Conservation (phyloP, 1,140 invertebrate species). For the Drosophila santomea region DNA sequence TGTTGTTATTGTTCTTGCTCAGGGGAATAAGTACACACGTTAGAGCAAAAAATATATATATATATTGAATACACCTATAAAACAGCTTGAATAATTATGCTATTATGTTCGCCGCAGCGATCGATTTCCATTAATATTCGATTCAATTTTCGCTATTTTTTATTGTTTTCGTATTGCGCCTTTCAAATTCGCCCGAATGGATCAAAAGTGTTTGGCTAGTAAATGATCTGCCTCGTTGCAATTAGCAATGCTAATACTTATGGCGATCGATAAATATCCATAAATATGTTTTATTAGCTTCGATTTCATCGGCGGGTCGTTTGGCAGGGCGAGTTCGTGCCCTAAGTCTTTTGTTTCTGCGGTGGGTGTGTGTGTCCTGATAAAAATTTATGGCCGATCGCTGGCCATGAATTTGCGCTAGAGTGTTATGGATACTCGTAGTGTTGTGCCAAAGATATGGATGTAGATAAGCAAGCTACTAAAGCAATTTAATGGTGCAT, state of each 20-base stretch:
- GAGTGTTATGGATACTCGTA: constrained; percentile 2
- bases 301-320: constrained; percentile 9
- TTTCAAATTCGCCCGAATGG: constrained; percentile 57
- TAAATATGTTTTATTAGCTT: constrained; percentile 68
- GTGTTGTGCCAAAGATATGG: constrained; percentile 1
- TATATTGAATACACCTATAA: constrained; percentile 1
- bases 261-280: constrained; percentile 42
- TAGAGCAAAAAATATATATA: background rate
- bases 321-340: constrained; percentile 63
- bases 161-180: constrained; percentile 68
- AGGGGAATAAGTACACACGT: constrained; percentile 20
- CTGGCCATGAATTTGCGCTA: constrained; percentile 43
- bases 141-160: constrained; percentile 38
- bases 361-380: constrained; percentile 36
- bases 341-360: constrained; percentile 77
- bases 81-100: constrained; percentile 60
- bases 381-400: constrained; percentile 51
- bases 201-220: constrained; percentile 53
- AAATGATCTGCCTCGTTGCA: constrained; percentile 59
- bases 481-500: constrained; percentile 29
- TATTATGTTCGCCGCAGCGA: constrained; percentile 44
- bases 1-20: constrained; percentile 61
- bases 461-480: constrained; percentile 10
- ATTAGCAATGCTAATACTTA: constrained; percentile 72
- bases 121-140: constrained; percentile 27